Evolutionary conservation across 2,797 vertebrate genomes (phyloP).

Genomic region (Bucorvus abyssinicus): DNA sequence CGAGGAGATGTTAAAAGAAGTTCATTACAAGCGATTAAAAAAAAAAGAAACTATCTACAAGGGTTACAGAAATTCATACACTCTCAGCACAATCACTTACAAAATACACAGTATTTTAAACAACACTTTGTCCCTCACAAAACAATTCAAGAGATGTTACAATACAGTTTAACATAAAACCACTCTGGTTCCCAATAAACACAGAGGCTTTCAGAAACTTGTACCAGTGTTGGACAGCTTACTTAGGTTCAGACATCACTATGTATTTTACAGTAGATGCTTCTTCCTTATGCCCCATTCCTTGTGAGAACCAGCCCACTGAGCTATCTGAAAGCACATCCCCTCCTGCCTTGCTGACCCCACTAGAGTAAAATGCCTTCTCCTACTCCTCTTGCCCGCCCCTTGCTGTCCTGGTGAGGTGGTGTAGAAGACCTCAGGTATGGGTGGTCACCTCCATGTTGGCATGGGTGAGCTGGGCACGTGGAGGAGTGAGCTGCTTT

Average conservation of each 20-base stretch:
- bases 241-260: neutral
- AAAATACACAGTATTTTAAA: neutral
- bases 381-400: neutral
- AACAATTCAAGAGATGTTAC: neutral
- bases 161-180: neutral
- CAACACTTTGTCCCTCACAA: neutral
- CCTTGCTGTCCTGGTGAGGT: neutral
- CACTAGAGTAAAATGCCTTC: neutral
- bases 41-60: neutral
- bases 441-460: neutral
- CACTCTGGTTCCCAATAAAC: neutral
- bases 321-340: neutral
- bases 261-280: neutral
- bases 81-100: neutral
- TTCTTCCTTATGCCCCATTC: neutral
- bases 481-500: rapidly evolving
- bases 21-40: neutral
- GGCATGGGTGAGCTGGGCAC: rapidly evolving
- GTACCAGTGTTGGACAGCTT: neutral
- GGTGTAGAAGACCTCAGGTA: neutral
- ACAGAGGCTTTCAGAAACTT: neutral
- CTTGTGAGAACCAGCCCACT: neutral
- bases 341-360: neutral
- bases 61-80: neutral
- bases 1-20: neutral